Conservation (phyloP, 2,113 vertebrate species). For the Neolamprologus caudopunctatus region DNA sequence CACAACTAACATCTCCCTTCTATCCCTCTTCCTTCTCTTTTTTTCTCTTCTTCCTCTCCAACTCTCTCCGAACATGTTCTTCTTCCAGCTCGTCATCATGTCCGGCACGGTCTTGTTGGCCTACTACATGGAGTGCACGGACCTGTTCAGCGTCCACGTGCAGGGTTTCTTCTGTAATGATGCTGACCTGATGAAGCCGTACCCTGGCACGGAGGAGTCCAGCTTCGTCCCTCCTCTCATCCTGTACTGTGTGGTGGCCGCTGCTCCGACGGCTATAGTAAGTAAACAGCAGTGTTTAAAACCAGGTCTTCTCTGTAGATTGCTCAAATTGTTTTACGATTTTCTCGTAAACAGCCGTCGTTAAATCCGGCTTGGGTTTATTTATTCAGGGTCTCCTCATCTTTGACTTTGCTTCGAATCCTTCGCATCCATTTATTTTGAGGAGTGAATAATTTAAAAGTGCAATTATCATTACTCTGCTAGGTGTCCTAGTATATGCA, state of each 20-base stretch:
- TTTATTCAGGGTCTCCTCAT: background rate
- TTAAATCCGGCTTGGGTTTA: background rate
- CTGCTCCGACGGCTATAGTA: conserved; percentile 86
- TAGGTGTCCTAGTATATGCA: background rate
- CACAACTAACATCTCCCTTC: background rate
- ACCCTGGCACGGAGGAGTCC: conserved; percentile 88
- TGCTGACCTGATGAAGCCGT: conserved; percentile 94
- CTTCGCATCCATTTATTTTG: background rate
- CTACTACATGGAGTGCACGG: conserved; percentile 98
- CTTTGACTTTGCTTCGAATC: background rate
- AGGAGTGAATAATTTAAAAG: background rate
- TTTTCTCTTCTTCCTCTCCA: background rate
- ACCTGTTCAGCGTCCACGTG: conserved; percentile 91
- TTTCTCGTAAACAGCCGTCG: background rate
- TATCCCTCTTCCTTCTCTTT: background rate
- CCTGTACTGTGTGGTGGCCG: conserved; percentile 91
- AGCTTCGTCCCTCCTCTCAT: conserved; percentile 93
- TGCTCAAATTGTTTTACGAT: background rate
- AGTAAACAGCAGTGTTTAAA: conserved; percentile 63
- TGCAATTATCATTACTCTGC: background rate
- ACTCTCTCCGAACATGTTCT: conserved; percentile 70
- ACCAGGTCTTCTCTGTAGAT: background rate
- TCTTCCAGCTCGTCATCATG: conserved; percentile 98
- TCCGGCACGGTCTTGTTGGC: conserved; percentile 92
- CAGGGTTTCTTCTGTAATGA: conserved; percentile 99